Percentiles rank a stretch among this genome's conserved stretches.
These are phyloP conservation scores for Barypeithes pellucidus DNA, from an alignment of 2,888 invertebrate species.

Conservation along the genomic window DNA sequence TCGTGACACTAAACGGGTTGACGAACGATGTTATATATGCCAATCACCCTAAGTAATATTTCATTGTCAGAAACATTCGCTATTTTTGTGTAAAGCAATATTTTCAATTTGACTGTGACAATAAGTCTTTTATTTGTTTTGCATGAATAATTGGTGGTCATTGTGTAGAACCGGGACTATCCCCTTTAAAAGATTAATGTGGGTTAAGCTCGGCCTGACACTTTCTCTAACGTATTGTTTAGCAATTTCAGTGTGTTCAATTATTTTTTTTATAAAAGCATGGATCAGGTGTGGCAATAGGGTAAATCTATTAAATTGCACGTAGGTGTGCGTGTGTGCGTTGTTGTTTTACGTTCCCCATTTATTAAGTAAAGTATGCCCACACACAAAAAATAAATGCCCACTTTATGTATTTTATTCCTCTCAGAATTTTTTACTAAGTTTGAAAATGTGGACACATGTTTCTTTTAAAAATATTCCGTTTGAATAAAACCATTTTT, in stretches of 20 bases:
- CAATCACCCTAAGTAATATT: not conserved
- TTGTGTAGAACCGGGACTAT: not conserved
- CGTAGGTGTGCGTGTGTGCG: not conserved
- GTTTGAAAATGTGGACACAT: no score
- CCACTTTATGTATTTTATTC: no score
- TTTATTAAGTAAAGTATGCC: not conserved
- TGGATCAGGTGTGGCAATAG: slow-evolving; percentile 2
- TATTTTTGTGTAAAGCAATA: not conserved
- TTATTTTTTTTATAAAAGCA: slow-evolving; percentile 9
- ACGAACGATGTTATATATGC: no score
- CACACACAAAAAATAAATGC: no score
- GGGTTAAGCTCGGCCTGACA: slow-evolving; percentile 13
- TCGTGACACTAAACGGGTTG: no score
- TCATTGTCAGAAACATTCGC: not conserved
- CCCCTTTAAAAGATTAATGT: slow-evolving; percentile 4
- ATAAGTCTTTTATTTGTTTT: slow-evolving; percentile 13
- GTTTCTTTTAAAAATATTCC: no score
- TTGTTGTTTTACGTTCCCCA: not conserved
- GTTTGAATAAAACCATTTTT: no score
- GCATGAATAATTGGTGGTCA: slow-evolving; percentile 13
- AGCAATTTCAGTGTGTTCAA: not conserved
- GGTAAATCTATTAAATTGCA: not conserved
- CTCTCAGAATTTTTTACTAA: no score
- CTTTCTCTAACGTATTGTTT: slow-evolving; percentile 9
- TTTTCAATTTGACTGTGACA: not conserved